These are phyloP conservation scores for Phrynocephalus vlangalii DNA, from an alignment of 2,797 vertebrate species.

Conservation along the genomic window DNA sequence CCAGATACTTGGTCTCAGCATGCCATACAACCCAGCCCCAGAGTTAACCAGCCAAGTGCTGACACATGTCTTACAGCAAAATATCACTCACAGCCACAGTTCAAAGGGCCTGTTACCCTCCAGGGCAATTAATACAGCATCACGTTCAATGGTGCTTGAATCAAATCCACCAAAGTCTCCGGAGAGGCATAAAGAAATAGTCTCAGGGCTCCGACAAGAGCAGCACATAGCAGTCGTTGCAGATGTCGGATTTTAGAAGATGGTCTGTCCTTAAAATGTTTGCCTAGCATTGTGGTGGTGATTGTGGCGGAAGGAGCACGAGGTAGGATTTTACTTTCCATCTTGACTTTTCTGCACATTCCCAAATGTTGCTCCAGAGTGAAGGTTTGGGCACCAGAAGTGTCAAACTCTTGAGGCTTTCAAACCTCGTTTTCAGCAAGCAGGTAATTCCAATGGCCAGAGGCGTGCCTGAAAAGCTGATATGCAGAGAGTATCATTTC, in stretches of 20 bases:
- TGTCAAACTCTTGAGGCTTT: constrained; percentile 8
- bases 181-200: constrained; percentile 78
- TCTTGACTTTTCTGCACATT: background rate
- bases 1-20: constrained; percentile 83
- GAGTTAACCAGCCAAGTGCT: constrained; percentile 85
- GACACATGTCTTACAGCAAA: constrained; percentile 85
- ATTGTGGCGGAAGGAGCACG: background rate
- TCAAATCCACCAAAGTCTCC: constrained; percentile 80
- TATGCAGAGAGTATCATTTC: background rate
- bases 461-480: background rate
- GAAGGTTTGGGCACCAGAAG: constrained; percentile 13
- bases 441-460: background rate
- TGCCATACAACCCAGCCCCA: constrained; percentile 76
- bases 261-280: constrained; percentile 51
- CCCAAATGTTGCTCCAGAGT: background rate
- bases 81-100: constrained; percentile 85
- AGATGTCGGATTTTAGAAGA: constrained; percentile 60
- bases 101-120: constrained; percentile 85
- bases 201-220: constrained; percentile 75
- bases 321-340: constrained; percentile 11
- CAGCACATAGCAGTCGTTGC: constrained; percentile 69
- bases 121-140: constrained; percentile 86
- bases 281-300: constrained; percentile 36
- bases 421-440: constrained; percentile 4
- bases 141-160: constrained; percentile 84